Evolutionary conservation across 1,140 invertebrate genomes (phyloP).

Genomic region (Cataglyphis hispanica): DNA sequence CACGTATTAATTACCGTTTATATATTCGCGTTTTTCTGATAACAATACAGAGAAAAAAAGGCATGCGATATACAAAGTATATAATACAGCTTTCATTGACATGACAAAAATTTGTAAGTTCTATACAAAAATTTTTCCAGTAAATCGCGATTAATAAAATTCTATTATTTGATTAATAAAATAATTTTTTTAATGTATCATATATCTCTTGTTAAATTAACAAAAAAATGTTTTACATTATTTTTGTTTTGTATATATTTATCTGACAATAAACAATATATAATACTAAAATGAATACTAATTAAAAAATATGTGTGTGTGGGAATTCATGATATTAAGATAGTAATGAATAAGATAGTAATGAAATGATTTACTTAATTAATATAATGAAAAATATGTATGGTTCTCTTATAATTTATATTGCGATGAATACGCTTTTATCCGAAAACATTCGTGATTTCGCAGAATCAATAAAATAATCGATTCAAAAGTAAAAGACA

Average conservation of each 20-base stretch:
- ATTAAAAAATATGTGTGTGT: not conserved
- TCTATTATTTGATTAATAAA: not conserved
- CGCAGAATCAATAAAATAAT: not conserved
- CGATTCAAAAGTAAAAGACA: not conserved
- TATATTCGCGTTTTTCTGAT: not conserved
- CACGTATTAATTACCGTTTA: constrained; percentile 3
- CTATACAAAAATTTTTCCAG: not conserved
- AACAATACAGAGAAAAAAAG: not conserved
- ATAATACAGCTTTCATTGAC: not conserved
- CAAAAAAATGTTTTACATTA: not conserved
- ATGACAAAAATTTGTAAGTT: not conserved
- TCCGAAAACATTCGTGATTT: not conserved
- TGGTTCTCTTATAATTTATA: not conserved
- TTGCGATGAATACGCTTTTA: not conserved
- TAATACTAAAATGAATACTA: not conserved
- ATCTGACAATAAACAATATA: no score
- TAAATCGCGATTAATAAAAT: not conserved
- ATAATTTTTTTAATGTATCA: not conserved
- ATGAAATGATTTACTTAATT: not conserved
- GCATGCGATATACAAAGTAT: not conserved
- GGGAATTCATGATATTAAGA: no score
- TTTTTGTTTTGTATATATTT: no score
- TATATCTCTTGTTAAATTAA: not conserved
- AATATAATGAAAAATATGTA: not conserved
- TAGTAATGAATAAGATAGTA: no score